Percentiles rank a stretch among this genome's conserved stretches.
Evolutionary conservation across 2,113 vertebrate species (phyloP).

Genomic region (Hemiprocne comata): DNA sequence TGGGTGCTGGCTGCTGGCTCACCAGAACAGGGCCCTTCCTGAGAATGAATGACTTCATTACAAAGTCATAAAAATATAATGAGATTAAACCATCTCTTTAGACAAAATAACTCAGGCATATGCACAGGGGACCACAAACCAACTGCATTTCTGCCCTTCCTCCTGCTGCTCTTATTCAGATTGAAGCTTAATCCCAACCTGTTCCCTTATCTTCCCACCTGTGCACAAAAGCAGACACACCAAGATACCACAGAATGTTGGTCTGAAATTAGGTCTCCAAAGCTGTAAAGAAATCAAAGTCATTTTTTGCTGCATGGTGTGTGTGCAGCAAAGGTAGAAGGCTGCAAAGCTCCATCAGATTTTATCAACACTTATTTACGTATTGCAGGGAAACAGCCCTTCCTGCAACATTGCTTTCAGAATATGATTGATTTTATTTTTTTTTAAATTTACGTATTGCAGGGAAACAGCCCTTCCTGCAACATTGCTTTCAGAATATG

Average conservation of each 20-base stretch:
- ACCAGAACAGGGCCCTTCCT: background rate
- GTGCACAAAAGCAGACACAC: background rate
- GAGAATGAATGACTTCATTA: background rate
- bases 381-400: background rate
- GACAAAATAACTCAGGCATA: background rate
- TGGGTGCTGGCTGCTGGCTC: background rate
- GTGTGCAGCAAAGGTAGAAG: background rate
- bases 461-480: background rate
- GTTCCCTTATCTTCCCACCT: background rate
- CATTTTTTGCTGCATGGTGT: background rate
- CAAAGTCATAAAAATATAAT: background rate
- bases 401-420: background rate
- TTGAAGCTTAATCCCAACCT: background rate
- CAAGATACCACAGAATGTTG: background rate
- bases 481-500: background rate
- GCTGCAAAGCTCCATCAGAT: background rate
- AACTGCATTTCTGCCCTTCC: background rate
- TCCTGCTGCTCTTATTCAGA: background rate
- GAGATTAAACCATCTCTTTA: background rate
- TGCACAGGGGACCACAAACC: background rate
- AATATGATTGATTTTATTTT: background rate
- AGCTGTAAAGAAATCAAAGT: background rate
- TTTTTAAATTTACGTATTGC: background rate
- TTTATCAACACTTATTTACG: background rate
- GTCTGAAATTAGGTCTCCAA: background rate